Conservation (phyloP, 2,888 invertebrate species). For the Lepidocyrtoides sp. region DNA sequence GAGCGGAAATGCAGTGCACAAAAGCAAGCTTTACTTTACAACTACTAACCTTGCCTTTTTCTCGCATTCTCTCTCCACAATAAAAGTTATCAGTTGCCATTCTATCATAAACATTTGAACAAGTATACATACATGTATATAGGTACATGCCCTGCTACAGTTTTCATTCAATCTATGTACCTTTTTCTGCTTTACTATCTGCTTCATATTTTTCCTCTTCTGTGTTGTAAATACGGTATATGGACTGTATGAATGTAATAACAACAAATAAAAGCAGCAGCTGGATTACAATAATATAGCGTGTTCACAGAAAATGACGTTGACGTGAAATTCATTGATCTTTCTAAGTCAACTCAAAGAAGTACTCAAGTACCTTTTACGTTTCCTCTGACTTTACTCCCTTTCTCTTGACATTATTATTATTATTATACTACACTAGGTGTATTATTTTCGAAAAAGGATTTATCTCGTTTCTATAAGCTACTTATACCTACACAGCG, state of each 20-base stretch:
- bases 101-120: too few relatives aligned
- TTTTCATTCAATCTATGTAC: background rate
- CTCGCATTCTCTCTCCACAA: background rate
- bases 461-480: background rate
- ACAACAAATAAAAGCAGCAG: background rate
- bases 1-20: conserved; percentile 73
- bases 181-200: background rate
- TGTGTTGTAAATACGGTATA: background rate
- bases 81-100: conserved; percentile 59
- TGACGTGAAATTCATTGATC: conserved; percentile 69
- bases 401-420: background rate
- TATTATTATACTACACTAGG: background rate
- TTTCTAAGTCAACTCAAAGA: conserved; percentile 39
- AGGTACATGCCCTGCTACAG: background rate
- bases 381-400: conserved; percentile 12
- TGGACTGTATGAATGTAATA: background rate
- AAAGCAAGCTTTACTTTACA: conserved; percentile 33
- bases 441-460: background rate
- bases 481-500: background rate
- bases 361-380: conserved; percentile 56
- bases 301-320: conserved; percentile 25
- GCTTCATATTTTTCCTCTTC: background rate
- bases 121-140: conserved; percentile 1
- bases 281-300: conserved; percentile 25
- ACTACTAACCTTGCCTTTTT: conserved; percentile 65